Evolutionary conservation across 1,140 invertebrate species (phyloP).

Genomic region (Tetranychus urticae): DNA sequence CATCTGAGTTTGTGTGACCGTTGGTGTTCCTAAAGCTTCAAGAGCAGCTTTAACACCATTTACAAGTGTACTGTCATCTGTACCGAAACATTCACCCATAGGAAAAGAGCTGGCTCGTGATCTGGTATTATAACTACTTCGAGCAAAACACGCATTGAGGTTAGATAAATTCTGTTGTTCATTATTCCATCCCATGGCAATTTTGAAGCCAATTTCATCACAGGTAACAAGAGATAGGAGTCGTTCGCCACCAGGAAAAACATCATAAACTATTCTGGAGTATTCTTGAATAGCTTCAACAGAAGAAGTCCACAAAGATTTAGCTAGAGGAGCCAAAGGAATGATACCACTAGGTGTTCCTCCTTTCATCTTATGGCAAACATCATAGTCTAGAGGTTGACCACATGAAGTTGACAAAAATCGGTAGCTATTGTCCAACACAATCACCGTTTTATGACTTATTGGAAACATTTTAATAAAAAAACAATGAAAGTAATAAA

Average conservation of each 20-base stretch:
- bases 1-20: slow-evolving; percentile 25
- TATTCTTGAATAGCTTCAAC: slow-evolving; percentile 85
- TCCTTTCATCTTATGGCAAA: slow-evolving; percentile 23
- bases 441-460: slow-evolving; percentile 58
- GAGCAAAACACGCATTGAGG: slow-evolving; percentile 1
- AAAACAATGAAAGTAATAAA: too few relatives aligned
- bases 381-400: slow-evolving; percentile 64
- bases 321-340: slow-evolving; percentile 48
- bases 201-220: neutral
- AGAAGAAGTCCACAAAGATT: slow-evolving; percentile 79
- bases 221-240: neutral
- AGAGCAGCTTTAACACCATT: slow-evolving; percentile 65
- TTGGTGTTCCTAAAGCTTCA: slow-evolving; percentile 49
- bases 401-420: slow-evolving; percentile 58
- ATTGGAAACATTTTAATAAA: neutral
- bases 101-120: neutral
- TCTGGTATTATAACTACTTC: too few relatives aligned
- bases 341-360: slow-evolving; percentile 37
- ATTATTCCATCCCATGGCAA: slow-evolving; percentile 1
- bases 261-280: slow-evolving; percentile 82
- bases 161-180: slow-evolving; percentile 2
- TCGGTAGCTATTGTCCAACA: slow-evolving; percentile 70
- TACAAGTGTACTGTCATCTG: slow-evolving; percentile 41
- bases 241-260: slow-evolving; percentile 20
- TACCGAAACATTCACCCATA: neutral